Conservation (phyloP, 2,113 vertebrate genomes). For the Platichthys flesus region DNA sequence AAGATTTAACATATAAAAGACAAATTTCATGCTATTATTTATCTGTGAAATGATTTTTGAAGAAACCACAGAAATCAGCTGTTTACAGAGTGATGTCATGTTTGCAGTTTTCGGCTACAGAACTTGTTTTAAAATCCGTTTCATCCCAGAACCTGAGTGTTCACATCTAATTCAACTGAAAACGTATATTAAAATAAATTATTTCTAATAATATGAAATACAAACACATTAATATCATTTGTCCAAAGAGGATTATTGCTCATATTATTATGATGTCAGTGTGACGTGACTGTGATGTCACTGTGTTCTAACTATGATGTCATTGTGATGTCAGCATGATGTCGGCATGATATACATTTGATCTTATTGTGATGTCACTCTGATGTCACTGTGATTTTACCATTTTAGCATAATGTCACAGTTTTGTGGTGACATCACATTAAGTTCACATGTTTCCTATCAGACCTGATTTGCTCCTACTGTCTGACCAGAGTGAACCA, state of each 20-base stretch:
- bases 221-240: too few species aligned
- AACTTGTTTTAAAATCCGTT: too few species aligned
- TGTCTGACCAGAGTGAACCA: constrained; percentile 8
- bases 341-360: not conserved
- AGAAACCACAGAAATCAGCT: too few species aligned
- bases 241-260: too few species aligned
- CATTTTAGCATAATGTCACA: not conserved
- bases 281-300: not conserved
- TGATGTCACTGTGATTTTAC: not conserved
- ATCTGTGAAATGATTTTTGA: too few species aligned
- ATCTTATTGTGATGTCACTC: not conserved
- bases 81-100: too few species aligned
- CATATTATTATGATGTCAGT: not conserved
- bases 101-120: too few species aligned
- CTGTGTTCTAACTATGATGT: not conserved
- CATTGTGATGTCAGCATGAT: not conserved
- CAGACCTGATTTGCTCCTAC: constrained; percentile 42
- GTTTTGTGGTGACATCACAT: not conserved
- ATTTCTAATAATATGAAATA: too few species aligned
- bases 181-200: too few species aligned
- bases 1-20: too few species aligned
- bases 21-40: too few species aligned
- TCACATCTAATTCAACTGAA: not conserved
- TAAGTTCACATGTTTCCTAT: constrained; percentile 19
- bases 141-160: too few species aligned